phyloP scores from a whole-genome alignment of 2,797 vertebrate genomes.

The Podargus strigoides region DNA sequence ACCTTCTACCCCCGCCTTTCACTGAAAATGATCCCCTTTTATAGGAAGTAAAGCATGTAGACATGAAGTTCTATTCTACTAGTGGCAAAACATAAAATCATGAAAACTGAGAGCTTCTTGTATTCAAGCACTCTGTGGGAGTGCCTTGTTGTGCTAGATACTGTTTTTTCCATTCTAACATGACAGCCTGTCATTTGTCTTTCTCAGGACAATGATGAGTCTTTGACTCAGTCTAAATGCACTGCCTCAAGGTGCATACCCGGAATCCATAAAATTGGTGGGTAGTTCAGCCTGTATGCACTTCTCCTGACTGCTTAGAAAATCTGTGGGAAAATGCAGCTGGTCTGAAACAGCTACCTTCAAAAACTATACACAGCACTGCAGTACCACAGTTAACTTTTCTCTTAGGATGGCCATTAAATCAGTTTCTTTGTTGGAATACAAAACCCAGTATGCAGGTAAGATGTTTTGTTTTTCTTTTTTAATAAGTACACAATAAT shows the following conservation, averaged over 20 bases:
- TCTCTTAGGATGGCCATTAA: background rate
- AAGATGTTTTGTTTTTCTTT: background rate
- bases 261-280: background rate
- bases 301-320: background rate
- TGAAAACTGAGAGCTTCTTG: background rate
- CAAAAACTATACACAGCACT: background rate
- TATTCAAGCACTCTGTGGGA: background rate
- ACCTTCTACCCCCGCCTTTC: accelerated
- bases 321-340: background rate
- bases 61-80: background rate
- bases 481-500: background rate
- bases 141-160: background rate
- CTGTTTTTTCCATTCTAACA: background rate
- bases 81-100: background rate
- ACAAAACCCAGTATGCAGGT: background rate
- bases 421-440: background rate
- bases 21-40: background rate
- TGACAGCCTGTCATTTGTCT: background rate
- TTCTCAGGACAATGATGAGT: background rate
- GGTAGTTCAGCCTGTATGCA: background rate
- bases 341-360: background rate
- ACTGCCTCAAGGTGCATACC: background rate
- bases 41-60: background rate
- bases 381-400: background rate
- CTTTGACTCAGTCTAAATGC: background rate